Evolutionary conservation across 2,797 vertebrate species (phyloP).

Genomic region (Danio kyathit): DNA sequence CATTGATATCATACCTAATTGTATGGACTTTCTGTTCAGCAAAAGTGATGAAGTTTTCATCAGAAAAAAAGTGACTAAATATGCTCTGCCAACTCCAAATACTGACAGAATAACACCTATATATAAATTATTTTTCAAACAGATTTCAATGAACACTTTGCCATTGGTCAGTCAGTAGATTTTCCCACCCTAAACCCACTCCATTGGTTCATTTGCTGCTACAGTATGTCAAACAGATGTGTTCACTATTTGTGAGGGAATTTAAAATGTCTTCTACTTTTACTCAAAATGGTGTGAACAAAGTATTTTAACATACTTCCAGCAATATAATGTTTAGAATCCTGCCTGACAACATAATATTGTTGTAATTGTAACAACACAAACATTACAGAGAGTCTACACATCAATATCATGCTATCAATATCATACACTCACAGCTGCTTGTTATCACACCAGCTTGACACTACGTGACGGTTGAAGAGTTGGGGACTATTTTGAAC

Average conservation of each 20-base stretch:
- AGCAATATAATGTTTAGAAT: neutral
- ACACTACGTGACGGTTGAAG: slow-evolving; percentile 34
- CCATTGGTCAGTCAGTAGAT: neutral
- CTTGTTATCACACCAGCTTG: slow-evolving; percentile 49
- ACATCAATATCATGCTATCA: slow-evolving; percentile 14
- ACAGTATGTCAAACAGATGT: neutral
- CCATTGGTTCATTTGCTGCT: neutral
- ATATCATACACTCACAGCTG: slow-evolving; percentile 35
- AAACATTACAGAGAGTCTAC: slow-evolving; percentile 24
- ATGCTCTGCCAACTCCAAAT: no score
- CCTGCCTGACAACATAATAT: slow-evolving; percentile 7
- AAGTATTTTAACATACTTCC: neutral
- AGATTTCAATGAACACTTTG: no score
- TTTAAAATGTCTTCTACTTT: no score
- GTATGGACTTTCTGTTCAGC: no score
- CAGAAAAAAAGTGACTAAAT: no score
- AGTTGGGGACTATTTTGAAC: slow-evolving; percentile 33
- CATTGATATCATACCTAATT: no score
- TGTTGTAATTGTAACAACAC: neutral
- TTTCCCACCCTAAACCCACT: neutral
- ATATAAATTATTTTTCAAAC: no score
- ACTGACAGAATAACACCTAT: no score
- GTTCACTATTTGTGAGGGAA: no score
- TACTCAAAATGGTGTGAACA: neutral
- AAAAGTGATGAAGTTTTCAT: no score